These are phyloP conservation scores for Andinoacara biseriatus DNA, from an alignment of 2,113 vertebrate species.

Conservation along the genomic window DNA sequence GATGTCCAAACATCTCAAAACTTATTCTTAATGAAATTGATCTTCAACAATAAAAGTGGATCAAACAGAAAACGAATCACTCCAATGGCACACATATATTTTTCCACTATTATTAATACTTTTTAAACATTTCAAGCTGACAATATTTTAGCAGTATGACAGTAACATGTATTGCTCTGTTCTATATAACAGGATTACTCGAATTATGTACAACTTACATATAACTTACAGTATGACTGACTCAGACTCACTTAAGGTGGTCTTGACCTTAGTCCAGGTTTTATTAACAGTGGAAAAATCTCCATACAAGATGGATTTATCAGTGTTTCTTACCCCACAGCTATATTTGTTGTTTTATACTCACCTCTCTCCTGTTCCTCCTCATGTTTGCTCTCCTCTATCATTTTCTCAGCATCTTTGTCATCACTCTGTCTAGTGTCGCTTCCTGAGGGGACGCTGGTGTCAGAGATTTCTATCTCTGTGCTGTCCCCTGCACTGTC, in stretches of 20 bases:
- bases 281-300: constrained; percentile 65
- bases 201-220: not conserved
- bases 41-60: not conserved
- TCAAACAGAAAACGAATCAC: not conserved
- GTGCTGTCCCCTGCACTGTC: constrained; percentile 41
- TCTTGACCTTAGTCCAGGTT: not conserved
- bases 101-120: constrained; percentile 51
- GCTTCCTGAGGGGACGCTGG: constrained; percentile 26
- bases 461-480: constrained; percentile 59
- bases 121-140: not conserved
- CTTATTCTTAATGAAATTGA: not conserved
- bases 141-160: not conserved
- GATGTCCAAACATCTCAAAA: too few relatives aligned
- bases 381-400: constrained; percentile 42
- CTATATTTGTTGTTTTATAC: constrained; percentile 57
- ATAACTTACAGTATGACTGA: not conserved
- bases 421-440: constrained; percentile 37
- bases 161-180: not conserved
- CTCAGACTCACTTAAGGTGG: not conserved
- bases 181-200: rapidly evolving
- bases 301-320: constrained; percentile 16
- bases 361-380: constrained; percentile 80
- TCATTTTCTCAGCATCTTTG: constrained; percentile 3
- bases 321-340: constrained; percentile 14
- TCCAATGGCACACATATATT: not conserved